Evolutionary conservation across 2,113 vertebrate genomes (phyloP).

Genomic region (Diphyllodes magnificus): DNA sequence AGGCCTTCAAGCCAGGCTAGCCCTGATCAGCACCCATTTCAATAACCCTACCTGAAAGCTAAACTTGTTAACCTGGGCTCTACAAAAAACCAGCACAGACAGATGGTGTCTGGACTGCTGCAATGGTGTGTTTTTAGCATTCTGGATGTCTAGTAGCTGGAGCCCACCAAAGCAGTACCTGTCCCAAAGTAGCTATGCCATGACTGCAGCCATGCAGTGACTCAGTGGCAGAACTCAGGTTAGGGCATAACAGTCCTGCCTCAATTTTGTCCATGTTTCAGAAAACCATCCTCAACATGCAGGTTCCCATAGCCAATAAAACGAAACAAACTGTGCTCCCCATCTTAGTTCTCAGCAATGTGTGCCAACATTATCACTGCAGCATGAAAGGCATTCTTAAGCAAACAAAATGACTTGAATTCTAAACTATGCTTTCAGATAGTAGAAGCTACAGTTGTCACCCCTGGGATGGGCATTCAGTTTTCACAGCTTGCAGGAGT

Average conservation of each 20-base stretch:
- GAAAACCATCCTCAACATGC: not conserved
- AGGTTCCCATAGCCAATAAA: not conserved
- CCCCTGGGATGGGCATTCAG: not conserved
- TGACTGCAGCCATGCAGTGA: not conserved
- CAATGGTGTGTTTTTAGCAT: not conserved
- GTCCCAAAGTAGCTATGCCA: accelerated
- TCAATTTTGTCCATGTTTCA: not conserved
- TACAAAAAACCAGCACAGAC: not conserved
- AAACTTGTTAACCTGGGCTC: not conserved
- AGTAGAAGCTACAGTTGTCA: not conserved
- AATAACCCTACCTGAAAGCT: not conserved
- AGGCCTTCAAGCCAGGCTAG: not conserved
- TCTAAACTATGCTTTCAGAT: not conserved
- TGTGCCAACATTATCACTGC: not conserved
- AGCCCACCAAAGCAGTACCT: not conserved
- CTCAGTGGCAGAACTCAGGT: not conserved
- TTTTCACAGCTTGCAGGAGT: not conserved
- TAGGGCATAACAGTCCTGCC: not conserved
- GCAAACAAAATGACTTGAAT: not conserved
- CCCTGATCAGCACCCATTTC: not conserved
- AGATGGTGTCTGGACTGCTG: not conserved
- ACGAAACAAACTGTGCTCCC: not conserved
- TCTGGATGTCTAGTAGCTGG: not conserved
- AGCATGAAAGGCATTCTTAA: not conserved
- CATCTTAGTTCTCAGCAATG: not conserved